phyloP scores from a whole-genome alignment of 2,888 invertebrate genomes.

The Lasioglossum leucozonium region DNA sequence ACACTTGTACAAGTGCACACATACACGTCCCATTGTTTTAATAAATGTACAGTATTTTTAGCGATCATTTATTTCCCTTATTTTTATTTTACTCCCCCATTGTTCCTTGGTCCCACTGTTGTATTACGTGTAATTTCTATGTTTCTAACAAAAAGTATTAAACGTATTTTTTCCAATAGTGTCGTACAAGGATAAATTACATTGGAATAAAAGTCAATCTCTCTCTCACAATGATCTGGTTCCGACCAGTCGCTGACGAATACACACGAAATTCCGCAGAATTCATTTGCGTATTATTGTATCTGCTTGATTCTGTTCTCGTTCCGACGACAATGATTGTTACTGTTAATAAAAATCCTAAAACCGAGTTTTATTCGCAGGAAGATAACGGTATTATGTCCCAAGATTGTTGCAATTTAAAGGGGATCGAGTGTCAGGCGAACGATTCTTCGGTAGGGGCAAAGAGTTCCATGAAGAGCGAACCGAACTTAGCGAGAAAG shows the following conservation, averaged over 20 bases:
- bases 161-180: background rate
- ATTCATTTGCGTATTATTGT: background rate
- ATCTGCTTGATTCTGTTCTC: background rate
- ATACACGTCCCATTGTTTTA: conserved; percentile 69
- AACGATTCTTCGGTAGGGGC: conserved; percentile 54
- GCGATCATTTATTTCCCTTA: conserved; percentile 74
- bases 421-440: conserved; percentile 69
- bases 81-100: conserved; percentile 76
- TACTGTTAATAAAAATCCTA: conserved; percentile 3
- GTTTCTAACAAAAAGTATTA: conserved; percentile 32
- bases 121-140: conserved; percentile 39
- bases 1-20: conserved; percentile 49
- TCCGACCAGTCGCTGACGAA: conserved; percentile 30
- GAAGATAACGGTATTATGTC: conserved; percentile 64
- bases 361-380: conserved; percentile 73
- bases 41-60: conserved; percentile 81
- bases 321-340: background rate
- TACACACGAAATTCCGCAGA: background rate
- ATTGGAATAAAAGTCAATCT: conserved; percentile 42
- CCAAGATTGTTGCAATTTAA: conserved; percentile 69
- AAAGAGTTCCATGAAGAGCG: conserved; percentile 67
- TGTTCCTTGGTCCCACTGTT: conserved; percentile 64
- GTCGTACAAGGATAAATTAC: background rate
- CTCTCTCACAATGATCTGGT: conserved; percentile 44
- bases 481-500: conserved; percentile 70